Evolutionary conservation across 92 coral and sea anemone genomes (phyloP), one percentile per base, ranked within the genome.

Genomic region (Plumapathes pennacea): DNA sequence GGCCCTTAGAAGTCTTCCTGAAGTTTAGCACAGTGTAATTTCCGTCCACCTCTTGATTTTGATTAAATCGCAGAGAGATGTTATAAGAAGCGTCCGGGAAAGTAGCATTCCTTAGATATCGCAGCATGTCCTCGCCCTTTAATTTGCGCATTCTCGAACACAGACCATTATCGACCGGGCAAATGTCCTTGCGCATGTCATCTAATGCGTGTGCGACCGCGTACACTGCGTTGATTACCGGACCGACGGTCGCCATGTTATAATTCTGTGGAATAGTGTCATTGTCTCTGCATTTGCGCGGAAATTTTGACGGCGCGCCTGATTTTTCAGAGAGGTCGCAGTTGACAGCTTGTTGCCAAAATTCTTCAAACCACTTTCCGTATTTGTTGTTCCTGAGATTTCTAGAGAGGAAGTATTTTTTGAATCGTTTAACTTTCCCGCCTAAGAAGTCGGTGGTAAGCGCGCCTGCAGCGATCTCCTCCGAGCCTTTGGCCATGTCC

Each of bases 211-310:
- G 45, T n/a, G 62, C 62, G 14, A 54, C 4, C 2, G 31, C 46
- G 18, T 34, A 54, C 46, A 54, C 62, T 34, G 62, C 46, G 38
- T 54, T 54, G 21, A 54, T 54, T 17, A 54, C 62, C 7, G 38
- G 34, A 22, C 62, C 62, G 25, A 54, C 62, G 23, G 62, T 42
- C 34, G 14, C 62, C 1, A 54, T 54, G 23, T 34, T 46, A 22
- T 15, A 34, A 21, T 34, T 18, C 30, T 61, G 10, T 27, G 54
- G 51, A 32, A 54, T 15, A 17, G 62, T 31, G 28, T 18, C 29
- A 22, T 54, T 54, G 0, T 2, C 11, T 0, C 6, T 18, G 28
- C 94, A 85, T 12, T 22, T 31, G 3, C 45, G 49, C 4, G 88
- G 33, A 50, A 46, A 68, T 27, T 76, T 85, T 8, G 28, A 25